These are phyloP conservation scores for Bujurquina vittata DNA, from an alignment of 2,113 vertebrate species.

Conservation along the genomic window DNA sequence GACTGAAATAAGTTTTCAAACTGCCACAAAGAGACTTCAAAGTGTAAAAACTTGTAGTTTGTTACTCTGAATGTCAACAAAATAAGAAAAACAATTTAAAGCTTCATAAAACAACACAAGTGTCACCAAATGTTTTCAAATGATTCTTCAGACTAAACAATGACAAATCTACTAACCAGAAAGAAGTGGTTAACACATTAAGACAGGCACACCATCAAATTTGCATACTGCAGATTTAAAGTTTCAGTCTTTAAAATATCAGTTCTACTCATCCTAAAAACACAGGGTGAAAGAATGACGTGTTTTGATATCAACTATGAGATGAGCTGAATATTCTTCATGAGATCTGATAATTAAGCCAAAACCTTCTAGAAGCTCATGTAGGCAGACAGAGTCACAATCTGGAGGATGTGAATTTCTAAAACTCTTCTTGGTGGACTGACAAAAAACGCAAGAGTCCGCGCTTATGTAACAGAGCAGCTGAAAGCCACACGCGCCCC, in stretches of 20 bases:
- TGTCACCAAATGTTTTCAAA: neutral
- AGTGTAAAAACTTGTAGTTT: neutral
- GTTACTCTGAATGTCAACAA: too few species aligned
- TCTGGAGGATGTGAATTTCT: conserved; percentile 26
- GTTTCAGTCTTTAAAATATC: neutral
- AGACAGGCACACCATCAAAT: neutral
- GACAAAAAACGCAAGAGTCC: conserved; percentile 36
- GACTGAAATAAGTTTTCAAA: too few species aligned
- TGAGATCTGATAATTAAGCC: neutral
- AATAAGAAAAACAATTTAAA: too few species aligned
- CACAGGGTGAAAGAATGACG: neutral
- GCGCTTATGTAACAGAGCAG: conserved; percentile 46
- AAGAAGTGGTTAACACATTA: neutral
- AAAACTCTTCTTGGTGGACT: conserved; percentile 28
- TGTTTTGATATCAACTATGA: neutral
- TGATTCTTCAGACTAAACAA: neutral
- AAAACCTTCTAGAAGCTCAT: conserved; percentile 18
- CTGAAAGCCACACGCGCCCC: conserved; percentile 39
- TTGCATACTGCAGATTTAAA: neutral
- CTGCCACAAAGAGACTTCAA: too few species aligned
- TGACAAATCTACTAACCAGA: neutral
- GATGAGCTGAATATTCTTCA: conserved; percentile 19
- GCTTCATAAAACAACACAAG: neutral
- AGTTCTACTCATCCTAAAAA: neutral
- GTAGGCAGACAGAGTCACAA: conserved; percentile 23